phyloP scores from a whole-genome alignment of 30 jellyfish, hydroid and myxozoan genomes.

The Hydra vulgaris region DNA sequence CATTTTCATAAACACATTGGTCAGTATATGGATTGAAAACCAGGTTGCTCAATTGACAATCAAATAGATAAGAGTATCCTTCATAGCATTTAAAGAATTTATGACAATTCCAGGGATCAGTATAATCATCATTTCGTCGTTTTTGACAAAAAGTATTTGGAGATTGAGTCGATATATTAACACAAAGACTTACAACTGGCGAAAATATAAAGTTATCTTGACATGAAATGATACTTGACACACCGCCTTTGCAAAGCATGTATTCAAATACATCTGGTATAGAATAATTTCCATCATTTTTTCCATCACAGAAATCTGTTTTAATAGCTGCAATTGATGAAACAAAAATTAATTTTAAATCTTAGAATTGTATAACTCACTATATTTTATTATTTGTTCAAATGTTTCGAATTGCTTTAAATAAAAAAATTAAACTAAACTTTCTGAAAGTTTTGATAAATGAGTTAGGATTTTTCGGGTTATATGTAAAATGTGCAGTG shows the following conservation, averaged over 20 bases:
- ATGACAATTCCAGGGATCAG: conserved; percentile 84
- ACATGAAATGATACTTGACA: conserved; percentile 32
- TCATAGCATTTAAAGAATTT: conserved; percentile 47
- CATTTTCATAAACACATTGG: conserved; percentile 37
- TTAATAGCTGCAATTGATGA: conserved; percentile 7
- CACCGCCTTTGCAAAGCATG: conserved; percentile 39
- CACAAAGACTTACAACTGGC: conserved; percentile 9
- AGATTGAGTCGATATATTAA: conserved; percentile 1
- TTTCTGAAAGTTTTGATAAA: too few species aligned
- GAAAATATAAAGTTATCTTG: conserved; percentile 45
- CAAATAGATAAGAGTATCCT: conserved; percentile 30
- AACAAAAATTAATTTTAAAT: not conserved
- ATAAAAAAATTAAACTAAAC: too few species aligned
- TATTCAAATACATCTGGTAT: conserved; percentile 55
- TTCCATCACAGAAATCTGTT: conserved; percentile 34
- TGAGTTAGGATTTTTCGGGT: too few species aligned
- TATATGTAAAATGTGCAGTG: too few species aligned
- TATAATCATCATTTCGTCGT: conserved; percentile 49
- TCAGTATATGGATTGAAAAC: conserved; percentile 63
- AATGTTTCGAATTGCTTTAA: too few species aligned
- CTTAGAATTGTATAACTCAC: too few species aligned
- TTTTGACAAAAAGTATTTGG: conserved; percentile 43
- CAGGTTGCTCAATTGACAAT: conserved; percentile 37
- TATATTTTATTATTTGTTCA: too few species aligned
- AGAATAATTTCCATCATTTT: conserved; percentile 63